A percentile compares a stretch with the other conserved stretches of the same genome.
Evolutionary conservation across 2,888 invertebrate genomes (phyloP).

Genomic region (Melolontha melolontha): DNA sequence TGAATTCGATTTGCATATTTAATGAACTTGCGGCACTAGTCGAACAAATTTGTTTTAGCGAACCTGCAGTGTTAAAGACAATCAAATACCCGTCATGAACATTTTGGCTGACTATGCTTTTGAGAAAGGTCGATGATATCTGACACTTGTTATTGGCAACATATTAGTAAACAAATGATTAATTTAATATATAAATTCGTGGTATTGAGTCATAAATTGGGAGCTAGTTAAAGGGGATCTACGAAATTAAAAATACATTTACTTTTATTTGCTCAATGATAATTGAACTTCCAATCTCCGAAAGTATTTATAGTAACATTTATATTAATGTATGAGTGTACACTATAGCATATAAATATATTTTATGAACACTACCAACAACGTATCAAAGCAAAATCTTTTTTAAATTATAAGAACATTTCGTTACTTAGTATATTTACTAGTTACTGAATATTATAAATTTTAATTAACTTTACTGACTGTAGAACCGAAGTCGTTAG

Average conservation of each 20-base stretch:
- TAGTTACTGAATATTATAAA: too few relatives aligned
- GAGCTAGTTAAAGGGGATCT: slow-evolving; percentile 7
- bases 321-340: too few relatives aligned
- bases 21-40: slow-evolving; percentile 59
- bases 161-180: slow-evolving; percentile 43
- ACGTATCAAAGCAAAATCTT: too few relatives aligned
- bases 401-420: too few relatives aligned
- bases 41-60: slow-evolving; percentile 42
- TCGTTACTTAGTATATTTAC: too few relatives aligned
- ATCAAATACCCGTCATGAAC: neutral
- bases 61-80: slow-evolving; percentile 4
- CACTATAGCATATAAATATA: too few relatives aligned
- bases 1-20: slow-evolving; percentile 63
- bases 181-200: slow-evolving; percentile 41
- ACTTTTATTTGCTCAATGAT: neutral
- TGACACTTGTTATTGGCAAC: slow-evolving; percentile 47
- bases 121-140: slow-evolving; percentile 47
- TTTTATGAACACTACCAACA: too few relatives aligned
- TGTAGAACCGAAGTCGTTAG: too few relatives aligned
- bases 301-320: too few relatives aligned
- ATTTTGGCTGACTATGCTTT: slow-evolving; percentile 41
- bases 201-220: slow-evolving; percentile 33
- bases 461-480: too few relatives aligned
- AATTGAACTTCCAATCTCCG: too few relatives aligned
- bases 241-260: slow-evolving; percentile 8